These are phyloP conservation scores for Drosophila auraria DNA, from an alignment of 1,140 invertebrate species.

Conservation along the genomic window DNA sequence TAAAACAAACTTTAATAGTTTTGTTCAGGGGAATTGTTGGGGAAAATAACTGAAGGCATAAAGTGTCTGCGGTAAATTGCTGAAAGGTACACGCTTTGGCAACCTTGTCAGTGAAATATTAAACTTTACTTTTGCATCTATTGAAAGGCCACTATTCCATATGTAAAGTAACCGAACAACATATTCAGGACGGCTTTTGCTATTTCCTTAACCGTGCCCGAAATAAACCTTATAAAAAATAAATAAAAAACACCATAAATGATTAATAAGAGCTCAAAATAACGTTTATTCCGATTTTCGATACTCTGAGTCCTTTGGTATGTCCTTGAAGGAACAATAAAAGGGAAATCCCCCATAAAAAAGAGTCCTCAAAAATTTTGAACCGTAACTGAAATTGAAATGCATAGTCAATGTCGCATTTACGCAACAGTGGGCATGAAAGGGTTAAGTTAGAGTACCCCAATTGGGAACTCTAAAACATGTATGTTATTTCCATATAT, in stretches of 20 bases:
- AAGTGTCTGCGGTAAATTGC: not conserved
- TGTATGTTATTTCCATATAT: not conserved
- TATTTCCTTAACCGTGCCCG: not conserved
- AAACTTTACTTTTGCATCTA: not conserved
- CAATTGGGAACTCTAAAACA: not conserved
- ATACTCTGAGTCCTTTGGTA: no score
- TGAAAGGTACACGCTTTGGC: not conserved
- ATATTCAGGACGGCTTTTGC: not conserved
- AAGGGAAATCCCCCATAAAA: no score
- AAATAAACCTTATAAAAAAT: no score
- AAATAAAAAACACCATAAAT: no score
- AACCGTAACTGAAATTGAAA: no score
- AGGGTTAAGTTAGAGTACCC: no score
- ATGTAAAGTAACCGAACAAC: not conserved
- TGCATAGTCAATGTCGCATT: no score
- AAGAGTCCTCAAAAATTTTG: no score
- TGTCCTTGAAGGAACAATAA: no score
- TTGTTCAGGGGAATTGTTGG: not conserved
- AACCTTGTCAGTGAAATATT: constrained; percentile 3
- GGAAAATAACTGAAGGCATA: not conserved
- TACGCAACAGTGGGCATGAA: no score
- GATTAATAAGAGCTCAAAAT: no score
- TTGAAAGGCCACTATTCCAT: not conserved
- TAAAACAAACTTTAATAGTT: not conserved
- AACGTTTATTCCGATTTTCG: no score